Percentiles rank a stretch among this genome's conserved stretches.
These are phyloP conservation scores for Armadillidium nasatum DNA, from an alignment of 1,140 invertebrate species.

Conservation along the genomic window DNA sequence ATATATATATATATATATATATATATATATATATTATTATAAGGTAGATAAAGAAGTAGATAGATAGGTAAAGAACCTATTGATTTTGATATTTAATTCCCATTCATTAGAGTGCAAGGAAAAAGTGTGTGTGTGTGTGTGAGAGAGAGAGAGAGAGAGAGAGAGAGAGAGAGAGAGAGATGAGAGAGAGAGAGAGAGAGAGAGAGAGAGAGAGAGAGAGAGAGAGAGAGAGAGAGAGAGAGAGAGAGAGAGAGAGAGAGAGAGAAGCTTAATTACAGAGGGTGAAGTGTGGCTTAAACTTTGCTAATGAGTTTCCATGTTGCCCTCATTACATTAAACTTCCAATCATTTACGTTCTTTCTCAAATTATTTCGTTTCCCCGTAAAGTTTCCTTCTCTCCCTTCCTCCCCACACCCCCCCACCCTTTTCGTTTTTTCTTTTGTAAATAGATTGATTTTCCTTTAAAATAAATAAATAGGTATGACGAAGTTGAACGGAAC, in stretches of 20 bases:
- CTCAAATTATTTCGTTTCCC: slow-evolving; percentile 7
- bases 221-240: too few species aligned
- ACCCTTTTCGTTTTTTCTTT: background rate
- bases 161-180: background rate
- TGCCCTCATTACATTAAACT: slow-evolving; percentile 2
- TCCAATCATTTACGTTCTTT: slow-evolving; percentile 10
- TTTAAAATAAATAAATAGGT: background rate
- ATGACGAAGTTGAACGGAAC: background rate
- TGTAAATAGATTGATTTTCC: background rate
- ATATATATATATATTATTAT: too few species aligned
- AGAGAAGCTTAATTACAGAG: slow-evolving; percentile 1
- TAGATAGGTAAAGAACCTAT: too few species aligned
- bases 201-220: too few species aligned
- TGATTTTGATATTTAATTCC: too few species aligned
- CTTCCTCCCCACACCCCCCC: background rate
- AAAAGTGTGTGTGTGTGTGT: background rate
- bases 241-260: too few species aligned
- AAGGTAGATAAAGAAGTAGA: too few species aligned
- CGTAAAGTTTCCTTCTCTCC: background rate
- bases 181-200: background rate
- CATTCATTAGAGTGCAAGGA: background rate
- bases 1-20: too few species aligned
- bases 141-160: background rate
- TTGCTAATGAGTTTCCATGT: slow-evolving; percentile 12
- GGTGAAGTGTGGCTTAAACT: slow-evolving; percentile 11